Evolutionary conservation across 2,113 vertebrate genomes (phyloP).

Genomic region (Scopus umbretta): DNA sequence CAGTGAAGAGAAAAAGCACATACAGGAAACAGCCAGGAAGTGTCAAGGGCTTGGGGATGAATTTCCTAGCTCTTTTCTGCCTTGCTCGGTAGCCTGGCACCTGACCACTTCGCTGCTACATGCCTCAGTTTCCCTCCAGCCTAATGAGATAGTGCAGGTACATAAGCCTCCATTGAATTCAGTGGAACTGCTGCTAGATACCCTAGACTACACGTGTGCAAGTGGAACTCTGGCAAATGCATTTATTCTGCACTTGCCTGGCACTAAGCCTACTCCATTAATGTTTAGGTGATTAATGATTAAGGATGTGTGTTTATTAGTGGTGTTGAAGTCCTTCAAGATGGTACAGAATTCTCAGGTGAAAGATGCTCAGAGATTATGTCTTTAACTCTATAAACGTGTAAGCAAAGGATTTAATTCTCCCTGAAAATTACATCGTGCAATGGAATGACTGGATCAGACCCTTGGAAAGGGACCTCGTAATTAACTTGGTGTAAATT

Average conservation of each 20-base stretch:
- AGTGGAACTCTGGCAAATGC: background rate
- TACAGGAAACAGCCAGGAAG: background rate
- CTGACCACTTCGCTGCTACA: background rate
- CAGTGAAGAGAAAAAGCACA: background rate
- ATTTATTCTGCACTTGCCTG: background rate
- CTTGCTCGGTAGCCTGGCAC: background rate
- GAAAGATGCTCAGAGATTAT: background rate
- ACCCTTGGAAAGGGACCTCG: background rate
- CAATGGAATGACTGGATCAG: background rate
- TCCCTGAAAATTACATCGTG: background rate
- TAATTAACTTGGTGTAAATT: background rate
- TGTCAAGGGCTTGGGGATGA: background rate
- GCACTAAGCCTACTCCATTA: background rate
- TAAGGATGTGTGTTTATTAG: background rate
- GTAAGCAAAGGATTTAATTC: background rate
- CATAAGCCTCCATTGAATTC: background rate
- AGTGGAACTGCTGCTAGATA: background rate
- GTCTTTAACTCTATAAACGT: background rate
- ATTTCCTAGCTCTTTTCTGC: background rate
- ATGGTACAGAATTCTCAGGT: background rate
- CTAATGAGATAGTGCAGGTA: background rate
- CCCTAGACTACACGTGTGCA: background rate
- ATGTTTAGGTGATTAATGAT: background rate
- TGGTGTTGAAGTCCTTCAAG: background rate
- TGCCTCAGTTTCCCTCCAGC: background rate